These are phyloP conservation scores for Actenoides hombroni DNA, from an alignment of 2,113 vertebrate species.

Conservation along the genomic window DNA sequence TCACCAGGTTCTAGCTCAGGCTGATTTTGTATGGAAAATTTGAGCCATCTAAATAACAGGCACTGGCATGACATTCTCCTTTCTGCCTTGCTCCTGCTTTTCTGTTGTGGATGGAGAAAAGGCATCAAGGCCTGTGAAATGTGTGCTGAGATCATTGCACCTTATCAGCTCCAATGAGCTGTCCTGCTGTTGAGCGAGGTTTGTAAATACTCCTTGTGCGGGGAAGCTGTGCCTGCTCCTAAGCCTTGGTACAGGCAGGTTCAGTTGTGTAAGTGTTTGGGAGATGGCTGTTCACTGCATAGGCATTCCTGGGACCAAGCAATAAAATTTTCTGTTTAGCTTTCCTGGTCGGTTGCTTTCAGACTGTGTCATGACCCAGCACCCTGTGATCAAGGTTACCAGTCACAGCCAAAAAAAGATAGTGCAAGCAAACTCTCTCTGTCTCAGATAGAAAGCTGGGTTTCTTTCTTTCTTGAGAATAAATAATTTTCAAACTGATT, in stretches of 20 bases:
- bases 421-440: neutral
- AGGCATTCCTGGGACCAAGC: neutral
- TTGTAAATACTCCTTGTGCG: neutral
- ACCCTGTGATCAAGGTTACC: neutral
- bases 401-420: neutral
- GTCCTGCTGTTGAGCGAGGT: neutral
- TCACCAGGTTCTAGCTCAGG: neutral
- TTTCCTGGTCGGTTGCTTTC: neutral
- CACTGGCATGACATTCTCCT: neutral
- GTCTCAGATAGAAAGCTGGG: neutral
- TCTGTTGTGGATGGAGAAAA: neutral
- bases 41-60: neutral
- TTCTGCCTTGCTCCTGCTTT: neutral
- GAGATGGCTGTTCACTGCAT: neutral
- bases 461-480: neutral
- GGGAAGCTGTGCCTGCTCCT: neutral
- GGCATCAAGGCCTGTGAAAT: neutral
- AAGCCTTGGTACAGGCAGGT: neutral
- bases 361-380: neutral
- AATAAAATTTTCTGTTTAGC: neutral
- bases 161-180: neutral
- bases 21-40: neutral
- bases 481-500: neutral
- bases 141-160: neutral
- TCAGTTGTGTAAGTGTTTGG: neutral